Evolutionary conservation across 2,113 vertebrate genomes (phyloP), one percentile per base, ranked within the genome.

Genomic region (Notarius quadriscutis): DNA sequence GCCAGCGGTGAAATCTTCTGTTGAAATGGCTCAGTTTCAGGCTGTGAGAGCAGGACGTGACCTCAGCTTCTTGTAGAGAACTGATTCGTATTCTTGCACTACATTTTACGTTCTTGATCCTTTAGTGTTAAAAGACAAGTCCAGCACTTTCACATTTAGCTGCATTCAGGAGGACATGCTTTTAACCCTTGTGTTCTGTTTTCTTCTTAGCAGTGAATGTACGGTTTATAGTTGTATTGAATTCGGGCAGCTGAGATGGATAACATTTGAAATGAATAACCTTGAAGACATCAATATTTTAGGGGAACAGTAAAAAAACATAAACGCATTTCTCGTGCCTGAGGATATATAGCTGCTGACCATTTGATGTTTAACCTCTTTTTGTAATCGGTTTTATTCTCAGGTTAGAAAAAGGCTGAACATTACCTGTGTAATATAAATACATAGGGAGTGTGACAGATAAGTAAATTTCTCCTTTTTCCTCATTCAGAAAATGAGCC

Each of bases 141-240:
- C 12, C 27, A 74, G 34, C 18, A 51, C 48, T 1, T 12, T 51
- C 22, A 51, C 2, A 48, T 75, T 75, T 51, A 25, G 41, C 48
- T 12, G 9, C 8, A 6, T 51, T 12, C 41, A 77, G 12, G 41
- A 25, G 20, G 20, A 77, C 22, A 48, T 48, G 18, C 41, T 48
- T 72, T 51, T 77, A 77, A 51, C 74, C 74, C 48, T 77, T 77
- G 41, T 75, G 72, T 75, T 50, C 72, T 25, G 74, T 77, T 51
- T 51, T n/a, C 5, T 50, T 75, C 1, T 74, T 20, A 22, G 41
- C 34, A 74, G 4, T 22, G 20, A 48, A 25, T 74, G 41, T 50
- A 48, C 7, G 10, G 14, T 71, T 74, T 4, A 50, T 50, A 9
- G 18, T 48, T 48, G 11, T 50, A 25, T 22, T 74, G 17, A 7